A percentile compares a stretch with the other conserved stretches of the same genome.
phyloP scores from a whole-genome alignment of 2,797 vertebrate genomes.

The Phrynocephalus vlangalii region DNA sequence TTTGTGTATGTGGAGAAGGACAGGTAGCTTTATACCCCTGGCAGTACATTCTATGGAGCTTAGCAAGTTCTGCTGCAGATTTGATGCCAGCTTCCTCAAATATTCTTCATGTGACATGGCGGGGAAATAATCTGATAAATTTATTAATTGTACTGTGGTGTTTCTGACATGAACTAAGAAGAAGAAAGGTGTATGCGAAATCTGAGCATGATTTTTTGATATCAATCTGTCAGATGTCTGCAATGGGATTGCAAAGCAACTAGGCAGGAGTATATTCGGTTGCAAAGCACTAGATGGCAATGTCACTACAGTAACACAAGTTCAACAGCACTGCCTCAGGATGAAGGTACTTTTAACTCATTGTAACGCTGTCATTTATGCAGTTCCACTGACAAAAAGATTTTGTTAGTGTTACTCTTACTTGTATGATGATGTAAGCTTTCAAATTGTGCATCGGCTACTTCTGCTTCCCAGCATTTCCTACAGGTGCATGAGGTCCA shows the following conservation, averaged over 20 bases:
- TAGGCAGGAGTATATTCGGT: background rate
- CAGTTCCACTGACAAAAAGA: constrained; percentile 21
- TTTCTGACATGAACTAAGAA: background rate
- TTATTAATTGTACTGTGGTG: too few relatives aligned
- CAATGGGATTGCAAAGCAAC: background rate
- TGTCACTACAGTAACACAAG: constrained; percentile 50
- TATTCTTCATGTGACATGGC: too few relatives aligned
- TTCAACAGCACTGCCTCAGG: background rate
- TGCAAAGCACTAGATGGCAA: constrained; percentile 67
- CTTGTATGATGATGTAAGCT: too few relatives aligned
- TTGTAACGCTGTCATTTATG: constrained; percentile 29
- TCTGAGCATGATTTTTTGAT: background rate
- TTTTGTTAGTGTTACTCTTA: constrained; percentile 18
- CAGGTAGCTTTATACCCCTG: too few relatives aligned
- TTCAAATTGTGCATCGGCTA: too few relatives aligned
- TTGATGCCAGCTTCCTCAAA: too few relatives aligned
- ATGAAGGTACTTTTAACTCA: constrained; percentile 31
- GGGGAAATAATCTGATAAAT: too few relatives aligned
- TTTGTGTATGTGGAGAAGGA: too few relatives aligned
- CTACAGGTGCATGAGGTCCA: too few relatives aligned
- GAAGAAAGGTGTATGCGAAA: background rate
- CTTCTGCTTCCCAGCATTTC: too few relatives aligned
- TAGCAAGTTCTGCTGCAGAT: too few relatives aligned
- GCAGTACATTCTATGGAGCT: too few relatives aligned
- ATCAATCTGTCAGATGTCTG: background rate